Conservation (phyloP, 2,797 vertebrate genomes). For the Botia almorhae region DNA sequence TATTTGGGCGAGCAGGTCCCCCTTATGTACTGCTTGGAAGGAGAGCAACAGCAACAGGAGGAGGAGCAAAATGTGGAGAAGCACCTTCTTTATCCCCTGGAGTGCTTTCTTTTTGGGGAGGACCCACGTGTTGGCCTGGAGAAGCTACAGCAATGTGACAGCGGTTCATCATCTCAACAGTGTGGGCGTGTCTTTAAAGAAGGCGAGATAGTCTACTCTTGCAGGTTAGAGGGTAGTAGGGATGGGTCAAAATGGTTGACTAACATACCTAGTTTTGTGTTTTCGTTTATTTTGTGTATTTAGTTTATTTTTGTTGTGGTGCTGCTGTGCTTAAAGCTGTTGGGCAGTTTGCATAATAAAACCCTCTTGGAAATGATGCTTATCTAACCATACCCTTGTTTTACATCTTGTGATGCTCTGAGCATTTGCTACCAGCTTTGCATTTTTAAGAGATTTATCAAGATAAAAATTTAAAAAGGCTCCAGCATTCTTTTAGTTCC, state of each 20-base stretch:
- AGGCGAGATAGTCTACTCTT: conserved; percentile 97
- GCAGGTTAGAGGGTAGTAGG: conserved; percentile 82
- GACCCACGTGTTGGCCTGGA: conserved; percentile 87
- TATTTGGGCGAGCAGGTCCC: conserved; percentile 90
- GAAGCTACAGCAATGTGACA: conserved; percentile 85
- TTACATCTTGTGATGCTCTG: too few relatives aligned
- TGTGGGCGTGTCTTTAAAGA: conserved; percentile 98
- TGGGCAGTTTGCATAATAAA: too few relatives aligned
- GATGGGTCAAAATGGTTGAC: neutral
- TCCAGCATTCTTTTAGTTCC: too few relatives aligned
- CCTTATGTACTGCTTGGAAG: conserved; percentile 84
- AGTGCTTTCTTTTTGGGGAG: conserved; percentile 91
- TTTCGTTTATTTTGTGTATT: neutral
- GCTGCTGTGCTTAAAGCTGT: too few relatives aligned
- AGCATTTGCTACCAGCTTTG: too few relatives aligned
- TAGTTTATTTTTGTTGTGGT: neutral
- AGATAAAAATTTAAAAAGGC: too few relatives aligned
- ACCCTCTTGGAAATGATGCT: too few relatives aligned
- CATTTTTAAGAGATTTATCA: too few relatives aligned
- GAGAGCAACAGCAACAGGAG: conserved; percentile 82
- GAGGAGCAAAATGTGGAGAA: conserved; percentile 84
- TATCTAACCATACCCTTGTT: too few relatives aligned
- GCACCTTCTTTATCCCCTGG: conserved; percentile 84
- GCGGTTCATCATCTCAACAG: conserved; percentile 82
- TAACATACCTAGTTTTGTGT: too few relatives aligned